These are phyloP conservation scores for Xestia rhomboidea DNA, from an alignment of 2,888 invertebrate species.

Conservation along the genomic window DNA sequence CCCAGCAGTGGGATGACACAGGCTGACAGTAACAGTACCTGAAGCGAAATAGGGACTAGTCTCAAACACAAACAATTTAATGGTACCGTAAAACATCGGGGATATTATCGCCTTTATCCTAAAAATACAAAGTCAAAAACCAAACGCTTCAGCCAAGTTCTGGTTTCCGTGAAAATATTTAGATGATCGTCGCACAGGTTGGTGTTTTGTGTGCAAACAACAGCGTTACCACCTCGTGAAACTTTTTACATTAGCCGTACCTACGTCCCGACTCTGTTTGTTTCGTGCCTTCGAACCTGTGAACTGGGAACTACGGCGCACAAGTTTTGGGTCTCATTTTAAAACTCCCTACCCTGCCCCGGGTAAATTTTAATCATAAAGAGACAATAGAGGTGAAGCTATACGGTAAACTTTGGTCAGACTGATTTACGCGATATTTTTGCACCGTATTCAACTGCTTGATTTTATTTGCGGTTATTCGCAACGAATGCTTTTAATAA, in stretches of 20 bases:
- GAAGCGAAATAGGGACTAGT: background rate
- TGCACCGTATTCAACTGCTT: constrained; percentile 64
- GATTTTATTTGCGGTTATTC: constrained; percentile 70
- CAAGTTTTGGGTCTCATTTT: constrained; percentile 87
- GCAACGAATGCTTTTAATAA: constrained; percentile 68
- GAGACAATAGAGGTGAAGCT: constrained; percentile 84
- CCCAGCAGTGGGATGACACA: too few relatives aligned
- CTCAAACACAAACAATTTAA: background rate
- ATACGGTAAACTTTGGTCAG: constrained; percentile 78
- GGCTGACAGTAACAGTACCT: too few relatives aligned
- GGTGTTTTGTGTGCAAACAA: constrained; percentile 85
- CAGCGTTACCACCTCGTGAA: constrained; percentile 79
- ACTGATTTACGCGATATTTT: constrained; percentile 81
- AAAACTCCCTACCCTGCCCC: constrained; percentile 80
- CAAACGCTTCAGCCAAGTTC: constrained; percentile 34
- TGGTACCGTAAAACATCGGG: background rate
- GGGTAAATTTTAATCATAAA: constrained; percentile 87
- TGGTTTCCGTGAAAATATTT: constrained; percentile 68
- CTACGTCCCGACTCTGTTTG: constrained; percentile 81
- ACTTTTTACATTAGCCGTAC: constrained; percentile 88
- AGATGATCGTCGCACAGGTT: constrained; percentile 73
- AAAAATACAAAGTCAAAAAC: constrained; percentile 39
- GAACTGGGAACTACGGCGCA: constrained; percentile 81
- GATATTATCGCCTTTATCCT: background rate
- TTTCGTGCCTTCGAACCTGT: constrained; percentile 83